A percentile compares a stretch with the other conserved stretches of the same genome.
Evolutionary conservation across 2,888 invertebrate genomes (phyloP).

Genomic region (Parnassius orleans): DNA sequence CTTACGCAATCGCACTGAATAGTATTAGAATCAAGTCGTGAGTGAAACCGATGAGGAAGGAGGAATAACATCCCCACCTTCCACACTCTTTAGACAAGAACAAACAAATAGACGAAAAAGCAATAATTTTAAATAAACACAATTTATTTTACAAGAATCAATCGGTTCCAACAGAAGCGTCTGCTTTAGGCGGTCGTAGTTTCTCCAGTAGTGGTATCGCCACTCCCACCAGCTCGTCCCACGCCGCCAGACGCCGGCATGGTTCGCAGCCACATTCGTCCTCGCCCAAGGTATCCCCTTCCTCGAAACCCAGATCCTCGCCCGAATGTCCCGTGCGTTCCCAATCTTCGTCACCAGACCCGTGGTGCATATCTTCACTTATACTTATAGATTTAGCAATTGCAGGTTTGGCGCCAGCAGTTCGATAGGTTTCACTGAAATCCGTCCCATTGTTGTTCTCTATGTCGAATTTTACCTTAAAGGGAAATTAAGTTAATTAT

Average conservation of each 20-base stretch:
- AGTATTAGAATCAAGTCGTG: too few species aligned
- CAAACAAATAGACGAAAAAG: too few species aligned
- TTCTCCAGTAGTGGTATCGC: conserved; percentile 87
- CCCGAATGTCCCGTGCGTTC: conserved; percentile 48
- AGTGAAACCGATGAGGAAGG: too few species aligned
- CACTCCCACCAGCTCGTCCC: conserved; percentile 89
- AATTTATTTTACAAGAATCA: conserved; percentile 19
- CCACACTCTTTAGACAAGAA: too few species aligned
- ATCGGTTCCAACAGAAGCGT: conserved; percentile 70
- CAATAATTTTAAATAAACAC: too few species aligned
- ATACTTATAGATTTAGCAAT: conserved; percentile 46
- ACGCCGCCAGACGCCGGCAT: conserved; percentile 70
- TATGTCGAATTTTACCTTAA: conserved; percentile 58
- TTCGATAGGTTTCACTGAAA: neutral
- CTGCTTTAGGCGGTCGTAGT: conserved; percentile 68
- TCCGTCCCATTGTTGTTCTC: conserved; percentile 37
- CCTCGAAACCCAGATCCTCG: conserved; percentile 68
- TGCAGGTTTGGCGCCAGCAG: conserved; percentile 30
- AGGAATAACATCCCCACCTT: too few species aligned
- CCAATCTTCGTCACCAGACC: conserved; percentile 38
- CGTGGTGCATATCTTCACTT: conserved; percentile 45
- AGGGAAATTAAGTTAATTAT: neutral
- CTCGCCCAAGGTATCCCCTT: conserved; percentile 52
- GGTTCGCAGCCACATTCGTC: conserved; percentile 62
- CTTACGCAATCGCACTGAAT: too few species aligned